phyloP scores from a whole-genome alignment of 2,797 vertebrate species.

The Mus minutoides region DNA sequence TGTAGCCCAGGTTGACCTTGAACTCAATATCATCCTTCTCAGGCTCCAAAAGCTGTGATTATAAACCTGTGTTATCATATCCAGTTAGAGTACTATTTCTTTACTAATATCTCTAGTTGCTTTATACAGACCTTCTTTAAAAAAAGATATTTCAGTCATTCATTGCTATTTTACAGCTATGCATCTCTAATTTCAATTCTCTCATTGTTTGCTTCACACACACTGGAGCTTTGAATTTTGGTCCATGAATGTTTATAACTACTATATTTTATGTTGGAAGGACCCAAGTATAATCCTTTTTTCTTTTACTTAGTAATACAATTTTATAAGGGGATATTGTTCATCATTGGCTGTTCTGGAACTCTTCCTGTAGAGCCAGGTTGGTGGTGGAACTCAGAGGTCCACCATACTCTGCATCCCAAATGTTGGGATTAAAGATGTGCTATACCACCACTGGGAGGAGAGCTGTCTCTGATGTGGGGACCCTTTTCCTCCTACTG shows the following conservation, averaged over 20 bases:
- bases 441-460: not conserved
- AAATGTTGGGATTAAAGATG: not conserved
- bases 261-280: not conserved
- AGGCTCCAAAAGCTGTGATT: not conserved
- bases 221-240: not conserved
- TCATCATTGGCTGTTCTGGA: not conserved
- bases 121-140: not conserved
- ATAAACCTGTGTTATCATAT: not conserved
- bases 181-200: not conserved
- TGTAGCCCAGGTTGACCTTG: not conserved
- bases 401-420: not conserved
- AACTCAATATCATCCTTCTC: not conserved
- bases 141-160: not conserved
- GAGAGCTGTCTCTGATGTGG: not conserved
- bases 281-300: not conserved
- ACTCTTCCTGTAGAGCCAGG: not conserved
- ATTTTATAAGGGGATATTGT: not conserved
- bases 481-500: not conserved
- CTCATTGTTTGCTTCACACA: not conserved
- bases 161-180: not conserved
- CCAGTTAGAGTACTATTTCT: not conserved
- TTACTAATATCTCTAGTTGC: not conserved
- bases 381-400: not conserved
- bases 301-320: not conserved
- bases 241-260: not conserved